Evolutionary conservation across 2,888 invertebrate genomes (phyloP).

Genomic region (Adelphocoris suturalis): DNA sequence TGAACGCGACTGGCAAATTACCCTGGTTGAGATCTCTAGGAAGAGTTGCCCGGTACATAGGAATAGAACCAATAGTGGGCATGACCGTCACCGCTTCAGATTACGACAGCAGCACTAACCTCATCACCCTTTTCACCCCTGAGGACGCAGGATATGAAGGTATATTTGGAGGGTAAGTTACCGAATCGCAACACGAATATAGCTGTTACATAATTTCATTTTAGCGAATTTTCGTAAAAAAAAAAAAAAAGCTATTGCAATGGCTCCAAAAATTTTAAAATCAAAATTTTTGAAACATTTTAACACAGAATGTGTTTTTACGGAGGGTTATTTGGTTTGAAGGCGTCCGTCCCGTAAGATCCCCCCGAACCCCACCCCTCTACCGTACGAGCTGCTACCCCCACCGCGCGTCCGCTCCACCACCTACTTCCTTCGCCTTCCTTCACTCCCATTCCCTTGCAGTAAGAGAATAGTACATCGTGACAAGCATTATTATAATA

Average conservation of each 20-base stretch:
- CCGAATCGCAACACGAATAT: not conserved
- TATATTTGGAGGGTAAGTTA: conserved; percentile 55
- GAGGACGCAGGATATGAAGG: conserved; percentile 50
- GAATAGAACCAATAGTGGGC: conserved; percentile 18
- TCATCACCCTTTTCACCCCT: conserved; percentile 53
- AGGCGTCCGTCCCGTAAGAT: too few species aligned
- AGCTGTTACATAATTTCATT: not conserved
- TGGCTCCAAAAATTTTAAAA: too few species aligned
- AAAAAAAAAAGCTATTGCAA: too few species aligned
- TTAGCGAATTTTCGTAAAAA: too few species aligned
- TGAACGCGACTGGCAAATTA: conserved; percentile 41
- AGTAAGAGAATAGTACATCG: too few species aligned
- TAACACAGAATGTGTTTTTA: too few species aligned
- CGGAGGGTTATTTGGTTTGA: too few species aligned
- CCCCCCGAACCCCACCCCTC: too few species aligned
- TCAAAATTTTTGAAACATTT: too few species aligned
- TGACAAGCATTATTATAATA: too few species aligned
- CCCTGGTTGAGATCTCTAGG: conserved; percentile 50
- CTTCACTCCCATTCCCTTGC: too few species aligned
- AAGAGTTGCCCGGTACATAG: conserved; percentile 37
- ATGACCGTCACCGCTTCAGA: conserved; percentile 8
- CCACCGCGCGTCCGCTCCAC: not conserved
- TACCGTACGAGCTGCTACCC: too few species aligned
- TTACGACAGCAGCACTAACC: conserved; percentile 14
- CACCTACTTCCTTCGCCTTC: not conserved